These are phyloP conservation scores for Smittia sp. DNA, from an alignment of 2,888 invertebrate genomes.

Conservation along the genomic window DNA sequence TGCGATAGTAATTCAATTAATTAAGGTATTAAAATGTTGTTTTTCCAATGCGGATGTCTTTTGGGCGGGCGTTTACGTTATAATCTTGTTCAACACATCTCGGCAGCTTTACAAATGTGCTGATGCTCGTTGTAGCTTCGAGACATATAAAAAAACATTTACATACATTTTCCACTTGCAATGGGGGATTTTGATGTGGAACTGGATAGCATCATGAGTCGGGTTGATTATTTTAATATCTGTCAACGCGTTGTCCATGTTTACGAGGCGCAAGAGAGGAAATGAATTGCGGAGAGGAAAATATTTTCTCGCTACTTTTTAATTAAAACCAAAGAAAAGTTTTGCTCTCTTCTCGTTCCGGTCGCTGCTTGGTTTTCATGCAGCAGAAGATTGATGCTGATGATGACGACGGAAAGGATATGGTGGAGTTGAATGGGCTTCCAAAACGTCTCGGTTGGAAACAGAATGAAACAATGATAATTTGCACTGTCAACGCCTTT, in stretches of 20 bases:
- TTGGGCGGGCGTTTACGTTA: not conserved
- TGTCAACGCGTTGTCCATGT: not conserved
- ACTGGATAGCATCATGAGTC: not conserved
- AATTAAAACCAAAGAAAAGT: not conserved
- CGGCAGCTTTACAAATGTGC: not conserved
- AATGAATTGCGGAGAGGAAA: no score
- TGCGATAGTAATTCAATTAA: not conserved
- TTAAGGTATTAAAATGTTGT: not conserved
- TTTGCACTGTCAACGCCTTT: conserved; percentile 15
- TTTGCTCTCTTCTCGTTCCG: not conserved
- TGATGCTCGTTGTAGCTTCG: no score
- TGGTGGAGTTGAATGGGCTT: not conserved
- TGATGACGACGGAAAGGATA: conserved; percentile 4
- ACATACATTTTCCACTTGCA: no score
- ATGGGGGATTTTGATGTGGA: no score
- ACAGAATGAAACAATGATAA: not conserved
- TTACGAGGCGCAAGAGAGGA: no score
- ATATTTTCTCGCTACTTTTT: not conserved
- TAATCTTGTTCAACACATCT: not conserved
- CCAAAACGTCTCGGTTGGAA: not conserved
- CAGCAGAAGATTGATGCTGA: conserved; percentile 6
- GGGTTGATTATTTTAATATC: conserved; percentile 3
- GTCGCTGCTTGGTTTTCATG: not conserved
- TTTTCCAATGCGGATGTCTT: not conserved
- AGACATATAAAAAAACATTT: no score